These are phyloP conservation scores for Vicugna pacos DNA, from an alignment of 2,113 vertebrate genomes.

Conservation along the genomic window DNA sequence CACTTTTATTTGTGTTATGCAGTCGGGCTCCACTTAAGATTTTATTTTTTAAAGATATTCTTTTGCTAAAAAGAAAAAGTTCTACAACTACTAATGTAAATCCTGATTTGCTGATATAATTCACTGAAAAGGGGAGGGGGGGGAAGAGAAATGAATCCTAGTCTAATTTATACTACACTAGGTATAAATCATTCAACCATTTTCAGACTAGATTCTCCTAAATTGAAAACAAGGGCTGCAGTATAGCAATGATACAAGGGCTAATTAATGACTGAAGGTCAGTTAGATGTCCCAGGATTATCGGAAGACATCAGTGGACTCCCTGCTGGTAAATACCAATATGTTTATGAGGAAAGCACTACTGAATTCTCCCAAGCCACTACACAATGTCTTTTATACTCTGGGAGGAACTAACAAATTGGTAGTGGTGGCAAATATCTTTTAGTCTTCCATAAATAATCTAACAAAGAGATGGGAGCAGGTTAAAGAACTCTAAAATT, in stretches of 20 bases:
- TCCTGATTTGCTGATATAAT: background rate
- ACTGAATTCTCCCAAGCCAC: background rate
- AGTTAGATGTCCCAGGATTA: background rate
- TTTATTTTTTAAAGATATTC: background rate
- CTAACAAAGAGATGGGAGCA: constrained; percentile 1
- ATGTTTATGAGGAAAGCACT: background rate
- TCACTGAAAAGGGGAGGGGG: background rate
- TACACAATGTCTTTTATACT: background rate
- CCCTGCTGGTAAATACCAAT: background rate
- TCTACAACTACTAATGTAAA: background rate
- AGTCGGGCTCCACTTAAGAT: background rate
- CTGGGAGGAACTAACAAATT: background rate
- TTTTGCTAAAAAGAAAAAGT: background rate
- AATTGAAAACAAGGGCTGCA: background rate
- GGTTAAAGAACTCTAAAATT: constrained; percentile 32
- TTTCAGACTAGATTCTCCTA: background rate
- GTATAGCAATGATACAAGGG: background rate
- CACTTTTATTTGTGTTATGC: background rate
- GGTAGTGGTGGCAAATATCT: background rate
- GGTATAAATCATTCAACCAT: background rate
- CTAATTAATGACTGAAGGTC: background rate
- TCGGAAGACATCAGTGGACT: background rate
- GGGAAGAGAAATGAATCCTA: background rate
- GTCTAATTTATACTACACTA: background rate
- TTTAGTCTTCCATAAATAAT: constrained; percentile 4